Conservation (phyloP, 2,113 vertebrate species). For the Sturnus vulgaris region DNA sequence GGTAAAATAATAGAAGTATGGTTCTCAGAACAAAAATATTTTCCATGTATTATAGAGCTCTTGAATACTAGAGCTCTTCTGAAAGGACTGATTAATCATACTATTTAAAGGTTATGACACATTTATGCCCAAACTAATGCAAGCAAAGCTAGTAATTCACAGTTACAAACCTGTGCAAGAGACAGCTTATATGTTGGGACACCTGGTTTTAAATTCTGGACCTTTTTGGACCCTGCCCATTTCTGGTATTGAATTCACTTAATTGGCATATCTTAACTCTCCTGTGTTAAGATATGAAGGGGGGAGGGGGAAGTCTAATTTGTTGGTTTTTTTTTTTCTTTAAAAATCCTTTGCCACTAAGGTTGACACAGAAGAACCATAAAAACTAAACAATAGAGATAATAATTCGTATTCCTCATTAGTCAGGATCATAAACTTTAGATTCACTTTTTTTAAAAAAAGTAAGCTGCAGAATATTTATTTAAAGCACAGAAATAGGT, state of each 20-base stretch:
- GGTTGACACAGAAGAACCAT: neutral
- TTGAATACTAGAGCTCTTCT: neutral
- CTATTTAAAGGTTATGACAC: slow-evolving; percentile 21
- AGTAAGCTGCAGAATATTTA: neutral
- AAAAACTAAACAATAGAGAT: neutral
- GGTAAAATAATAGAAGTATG: neutral
- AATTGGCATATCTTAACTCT: neutral
- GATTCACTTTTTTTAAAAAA: neutral
- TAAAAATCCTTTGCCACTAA: neutral
- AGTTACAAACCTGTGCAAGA: neutral
- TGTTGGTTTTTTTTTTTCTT: neutral
- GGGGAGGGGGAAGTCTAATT: neutral
- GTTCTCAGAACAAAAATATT: slow-evolving; percentile 15
- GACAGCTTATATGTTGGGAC: neutral
- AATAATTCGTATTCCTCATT: neutral
- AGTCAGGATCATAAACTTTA: neutral
- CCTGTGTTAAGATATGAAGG: neutral
- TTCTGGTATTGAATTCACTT: neutral
- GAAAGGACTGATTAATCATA: slow-evolving; percentile 46
- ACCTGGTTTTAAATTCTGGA: neutral
- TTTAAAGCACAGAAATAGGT: neutral
- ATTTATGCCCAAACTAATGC: slow-evolving; percentile 15
- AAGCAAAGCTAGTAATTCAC: slow-evolving; percentile 20
- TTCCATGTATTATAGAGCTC: neutral
- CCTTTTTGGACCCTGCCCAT: neutral